These are phyloP conservation scores for Todus mexicanus DNA, from an alignment of 2,797 vertebrate species.

Conservation along the genomic window DNA sequence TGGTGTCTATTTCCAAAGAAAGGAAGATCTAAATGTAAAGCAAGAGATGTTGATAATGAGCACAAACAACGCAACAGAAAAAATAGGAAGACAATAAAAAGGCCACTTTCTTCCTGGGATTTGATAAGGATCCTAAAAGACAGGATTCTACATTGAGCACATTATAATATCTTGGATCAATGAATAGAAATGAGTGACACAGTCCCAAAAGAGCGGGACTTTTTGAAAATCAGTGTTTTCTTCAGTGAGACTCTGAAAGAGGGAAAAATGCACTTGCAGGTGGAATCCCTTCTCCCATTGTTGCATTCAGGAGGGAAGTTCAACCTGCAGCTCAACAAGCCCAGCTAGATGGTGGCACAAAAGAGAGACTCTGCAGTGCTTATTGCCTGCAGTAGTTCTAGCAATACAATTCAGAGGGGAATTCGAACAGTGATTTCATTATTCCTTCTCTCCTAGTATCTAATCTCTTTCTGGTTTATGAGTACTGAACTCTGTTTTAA, in stretches of 20 bases:
- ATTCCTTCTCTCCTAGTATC: background rate
- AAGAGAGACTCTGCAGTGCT: background rate
- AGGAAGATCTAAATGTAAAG: background rate
- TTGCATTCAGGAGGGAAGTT: background rate
- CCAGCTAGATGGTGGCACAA: background rate
- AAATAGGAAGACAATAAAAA: background rate
- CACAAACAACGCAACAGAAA: background rate
- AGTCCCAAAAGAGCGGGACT: background rate
- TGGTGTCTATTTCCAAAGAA: background rate
- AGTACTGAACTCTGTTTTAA: background rate
- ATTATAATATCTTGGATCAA: background rate
- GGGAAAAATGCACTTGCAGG: background rate
- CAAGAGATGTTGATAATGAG: background rate
- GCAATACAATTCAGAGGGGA: background rate
- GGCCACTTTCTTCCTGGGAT: background rate
- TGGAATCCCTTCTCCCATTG: background rate
- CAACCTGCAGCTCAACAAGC: background rate
- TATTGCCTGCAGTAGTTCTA: background rate
- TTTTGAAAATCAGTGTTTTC: background rate
- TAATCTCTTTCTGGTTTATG: background rate
- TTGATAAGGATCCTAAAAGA: background rate
- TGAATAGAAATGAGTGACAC: fast-evolving
- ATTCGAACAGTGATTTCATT: background rate
- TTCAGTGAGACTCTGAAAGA: background rate
- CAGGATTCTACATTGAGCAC: background rate